Evolutionary conservation across 2,797 vertebrate species (phyloP).

Genomic region (Bryconaethiops microstoma): DNA sequence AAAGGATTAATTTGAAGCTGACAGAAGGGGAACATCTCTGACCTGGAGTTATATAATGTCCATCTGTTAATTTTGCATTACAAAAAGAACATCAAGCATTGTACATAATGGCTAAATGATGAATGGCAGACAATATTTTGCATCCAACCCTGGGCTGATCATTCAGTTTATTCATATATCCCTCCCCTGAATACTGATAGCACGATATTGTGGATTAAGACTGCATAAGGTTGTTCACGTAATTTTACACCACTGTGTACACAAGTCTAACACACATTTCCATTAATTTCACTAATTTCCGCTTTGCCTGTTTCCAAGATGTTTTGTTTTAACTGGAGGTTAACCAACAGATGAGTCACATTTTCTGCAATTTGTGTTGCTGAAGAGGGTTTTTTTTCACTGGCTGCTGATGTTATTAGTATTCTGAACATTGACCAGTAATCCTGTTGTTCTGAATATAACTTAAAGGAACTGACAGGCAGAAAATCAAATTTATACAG

Average conservation of each 20-base stretch:
- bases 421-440: background rate
- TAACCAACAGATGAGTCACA: background rate
- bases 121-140: background rate
- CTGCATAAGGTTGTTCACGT: background rate
- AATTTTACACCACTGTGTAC: background rate
- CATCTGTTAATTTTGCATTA: background rate
- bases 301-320: background rate
- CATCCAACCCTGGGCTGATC: background rate
- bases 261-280: conserved; percentile 11
- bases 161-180: conserved; percentile 5
- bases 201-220: background rate
- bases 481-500: too few species aligned
- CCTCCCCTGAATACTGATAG: conserved; percentile 1
- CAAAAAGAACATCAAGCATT: background rate
- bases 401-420: background rate
- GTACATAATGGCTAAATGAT: background rate
- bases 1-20: conserved; percentile 11
- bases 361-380: background rate
- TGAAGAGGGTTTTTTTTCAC: background rate
- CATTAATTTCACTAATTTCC: conserved; percentile 2
- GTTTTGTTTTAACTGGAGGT: background rate
- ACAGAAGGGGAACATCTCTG: conserved; percentile 21
- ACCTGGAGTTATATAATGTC: background rate
- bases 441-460: background rate
- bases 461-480: too few species aligned